Evolutionary conservation across 37 sponge, comb jelly and placozoan species (phyloP).

Genomic region (Halichondria panicea): DNA sequence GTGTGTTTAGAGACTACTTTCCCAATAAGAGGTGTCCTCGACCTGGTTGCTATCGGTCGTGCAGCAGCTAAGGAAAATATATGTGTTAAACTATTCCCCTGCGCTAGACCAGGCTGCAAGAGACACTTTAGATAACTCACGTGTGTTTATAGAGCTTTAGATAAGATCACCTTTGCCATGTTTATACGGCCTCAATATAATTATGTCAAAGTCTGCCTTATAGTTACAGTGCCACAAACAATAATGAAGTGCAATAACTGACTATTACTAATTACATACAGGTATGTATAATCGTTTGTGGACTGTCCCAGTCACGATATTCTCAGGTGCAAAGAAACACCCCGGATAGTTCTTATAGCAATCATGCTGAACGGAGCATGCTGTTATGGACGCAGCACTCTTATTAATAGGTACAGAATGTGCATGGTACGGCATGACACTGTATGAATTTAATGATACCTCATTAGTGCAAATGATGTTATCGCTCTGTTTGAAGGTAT

Average conservation of each 20-base stretch:
- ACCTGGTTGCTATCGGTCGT: slow-evolving; percentile 88
- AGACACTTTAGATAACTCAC: slow-evolving; percentile 68
- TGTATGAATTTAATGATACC: too few relatives aligned
- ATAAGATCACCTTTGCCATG: not conserved
- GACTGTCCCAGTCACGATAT: slow-evolving; percentile 99
- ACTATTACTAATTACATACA: slow-evolving; percentile 4
- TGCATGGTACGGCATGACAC: too few relatives aligned
- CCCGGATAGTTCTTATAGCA: too few relatives aligned
- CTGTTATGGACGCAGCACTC: slow-evolving; percentile 99
- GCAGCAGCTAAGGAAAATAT: slow-evolving; percentile 81
- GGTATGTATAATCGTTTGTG: slow-evolving; percentile 97
- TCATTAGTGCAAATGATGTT: too few relatives aligned
- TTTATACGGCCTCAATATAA: not conserved
- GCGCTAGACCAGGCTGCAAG: slow-evolving; percentile 65
- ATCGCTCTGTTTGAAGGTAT: too few relatives aligned
- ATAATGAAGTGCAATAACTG: too few relatives aligned
- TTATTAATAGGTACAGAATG: slow-evolving; percentile 90
- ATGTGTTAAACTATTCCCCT: slow-evolving; percentile 82
- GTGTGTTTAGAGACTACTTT: slow-evolving; percentile 78
- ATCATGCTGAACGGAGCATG: slow-evolving; percentile 99
- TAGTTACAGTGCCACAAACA: too few relatives aligned
- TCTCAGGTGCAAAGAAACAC: too few relatives aligned
- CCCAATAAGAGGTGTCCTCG: slow-evolving; percentile 84
- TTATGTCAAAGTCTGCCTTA: not conserved
- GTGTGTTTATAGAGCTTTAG: slow-evolving; percentile 34